Evolutionary conservation across 2,113 vertebrate species (phyloP).

Genomic region (Semnornis frantzii): DNA sequence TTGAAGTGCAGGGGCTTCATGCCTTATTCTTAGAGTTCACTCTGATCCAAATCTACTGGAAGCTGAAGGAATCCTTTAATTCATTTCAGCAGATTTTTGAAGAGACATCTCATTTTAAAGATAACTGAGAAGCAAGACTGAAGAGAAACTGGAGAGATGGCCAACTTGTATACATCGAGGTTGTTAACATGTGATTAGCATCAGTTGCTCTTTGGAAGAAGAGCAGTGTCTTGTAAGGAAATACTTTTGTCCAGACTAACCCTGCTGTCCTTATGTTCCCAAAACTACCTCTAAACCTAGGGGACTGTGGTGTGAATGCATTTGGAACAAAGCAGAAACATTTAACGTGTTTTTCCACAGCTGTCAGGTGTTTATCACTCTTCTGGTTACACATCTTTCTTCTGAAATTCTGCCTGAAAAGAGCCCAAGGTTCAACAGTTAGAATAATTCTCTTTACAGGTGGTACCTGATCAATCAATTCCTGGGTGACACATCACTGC

Average conservation of each 20-base stretch:
- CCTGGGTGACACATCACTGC: neutral
- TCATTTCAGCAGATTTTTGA: neutral
- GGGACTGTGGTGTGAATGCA: rapidly evolving
- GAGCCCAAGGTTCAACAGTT: conserved; percentile 1
- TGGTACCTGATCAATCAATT: conserved; percentile 28
- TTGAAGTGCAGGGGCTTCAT: neutral
- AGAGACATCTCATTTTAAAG: neutral
- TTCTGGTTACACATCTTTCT: neutral
- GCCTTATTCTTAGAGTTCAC: neutral
- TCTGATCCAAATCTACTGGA: neutral
- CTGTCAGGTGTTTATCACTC: neutral
- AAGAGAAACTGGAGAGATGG: neutral
- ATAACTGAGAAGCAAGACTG: neutral
- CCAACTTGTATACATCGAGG: neutral
- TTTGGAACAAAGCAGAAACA: neutral
- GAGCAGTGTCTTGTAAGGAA: neutral
- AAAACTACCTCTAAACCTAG: neutral
- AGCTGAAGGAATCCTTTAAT: neutral
- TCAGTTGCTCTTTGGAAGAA: neutral
- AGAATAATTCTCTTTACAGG: conserved; percentile 34
- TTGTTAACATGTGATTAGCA: neutral
- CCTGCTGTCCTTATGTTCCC: neutral
- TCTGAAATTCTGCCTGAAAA: neutral
- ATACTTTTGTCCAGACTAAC: neutral
- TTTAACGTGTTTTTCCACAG: neutral